Percentiles rank a stretch among this genome's conserved stretches.
phyloP scores from a whole-genome alignment of 2,888 invertebrate species.

The Erpobdella octoculata region DNA sequence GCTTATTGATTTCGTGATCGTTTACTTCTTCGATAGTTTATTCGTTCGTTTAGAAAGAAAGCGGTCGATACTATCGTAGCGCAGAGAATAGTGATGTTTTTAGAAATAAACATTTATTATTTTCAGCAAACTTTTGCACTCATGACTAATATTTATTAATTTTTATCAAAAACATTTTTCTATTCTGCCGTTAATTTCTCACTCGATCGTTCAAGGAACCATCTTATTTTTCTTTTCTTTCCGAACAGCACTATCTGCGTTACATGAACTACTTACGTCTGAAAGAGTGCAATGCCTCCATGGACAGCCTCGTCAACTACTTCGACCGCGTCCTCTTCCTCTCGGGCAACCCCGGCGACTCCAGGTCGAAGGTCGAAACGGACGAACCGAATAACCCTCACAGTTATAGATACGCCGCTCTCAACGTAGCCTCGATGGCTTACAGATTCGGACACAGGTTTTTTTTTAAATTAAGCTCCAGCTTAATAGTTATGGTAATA shows the following conservation, averaged over 20 bases:
- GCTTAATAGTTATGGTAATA: conserved; percentile 34
- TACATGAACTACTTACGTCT: conserved; percentile 80
- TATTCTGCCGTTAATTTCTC: too few relatives aligned
- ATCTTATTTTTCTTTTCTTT: background rate
- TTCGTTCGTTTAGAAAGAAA: too few relatives aligned
- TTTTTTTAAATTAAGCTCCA: conserved; percentile 38
- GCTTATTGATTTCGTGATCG: too few relatives aligned
- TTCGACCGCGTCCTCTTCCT: conserved; percentile 58
- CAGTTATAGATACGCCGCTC: conserved; percentile 75
- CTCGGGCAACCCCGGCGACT: conserved; percentile 36
- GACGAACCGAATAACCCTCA: conserved; percentile 48
- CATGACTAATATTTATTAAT: too few relatives aligned
- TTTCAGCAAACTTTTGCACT: too few relatives aligned
- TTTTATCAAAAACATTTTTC: too few relatives aligned
- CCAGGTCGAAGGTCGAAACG: conserved; percentile 43
- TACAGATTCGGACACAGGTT: conserved; percentile 76
- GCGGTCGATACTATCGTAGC: too few relatives aligned
- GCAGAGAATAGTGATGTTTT: too few relatives aligned
- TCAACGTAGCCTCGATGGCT: conserved; percentile 81
- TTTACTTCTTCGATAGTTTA: too few relatives aligned
- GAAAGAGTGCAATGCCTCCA: conserved; percentile 75
- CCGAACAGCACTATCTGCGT: conserved; percentile 74
- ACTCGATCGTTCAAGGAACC: too few relatives aligned
- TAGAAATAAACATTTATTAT: too few relatives aligned
- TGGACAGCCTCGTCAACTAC: conserved; percentile 72